Evolutionary conservation across 2,797 vertebrate species (phyloP).

Genomic region (Tarsius wallacei): DNA sequence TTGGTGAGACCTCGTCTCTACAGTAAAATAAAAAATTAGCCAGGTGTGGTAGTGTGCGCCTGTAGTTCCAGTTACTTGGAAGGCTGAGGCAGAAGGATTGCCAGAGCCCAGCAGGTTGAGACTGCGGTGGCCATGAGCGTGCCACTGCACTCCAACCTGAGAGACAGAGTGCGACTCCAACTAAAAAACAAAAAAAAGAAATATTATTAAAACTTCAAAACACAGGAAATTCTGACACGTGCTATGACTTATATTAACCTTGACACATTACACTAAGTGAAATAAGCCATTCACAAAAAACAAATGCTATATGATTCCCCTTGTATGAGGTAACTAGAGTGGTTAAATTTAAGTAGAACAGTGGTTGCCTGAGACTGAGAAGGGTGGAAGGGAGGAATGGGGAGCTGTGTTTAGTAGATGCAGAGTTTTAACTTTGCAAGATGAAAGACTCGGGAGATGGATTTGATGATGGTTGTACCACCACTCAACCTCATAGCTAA

Average conservation of each 20-base stretch:
- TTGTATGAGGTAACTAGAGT: neutral
- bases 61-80: no score
- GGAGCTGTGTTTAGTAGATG: neutral
- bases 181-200: no score
- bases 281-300: conserved; percentile 13
- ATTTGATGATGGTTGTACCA: neutral
- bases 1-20: no score
- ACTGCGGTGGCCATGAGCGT: no score
- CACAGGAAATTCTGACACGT: neutral
- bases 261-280: neutral
- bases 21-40: no score
- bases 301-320: neutral
- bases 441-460: neutral
- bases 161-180: no score
- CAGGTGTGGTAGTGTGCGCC: no score
- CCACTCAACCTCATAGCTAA: neutral
- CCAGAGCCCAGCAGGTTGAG: no score
- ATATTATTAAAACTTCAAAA: conserved; percentile 19
- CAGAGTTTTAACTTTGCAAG: neutral
- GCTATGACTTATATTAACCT: neutral
- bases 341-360: neutral
- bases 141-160: no score
- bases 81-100: no score
- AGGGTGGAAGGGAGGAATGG: neutral
- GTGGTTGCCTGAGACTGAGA: neutral